Evolutionary conservation across 1,140 invertebrate genomes (phyloP).

Genomic region (Drosophila repleta): DNA sequence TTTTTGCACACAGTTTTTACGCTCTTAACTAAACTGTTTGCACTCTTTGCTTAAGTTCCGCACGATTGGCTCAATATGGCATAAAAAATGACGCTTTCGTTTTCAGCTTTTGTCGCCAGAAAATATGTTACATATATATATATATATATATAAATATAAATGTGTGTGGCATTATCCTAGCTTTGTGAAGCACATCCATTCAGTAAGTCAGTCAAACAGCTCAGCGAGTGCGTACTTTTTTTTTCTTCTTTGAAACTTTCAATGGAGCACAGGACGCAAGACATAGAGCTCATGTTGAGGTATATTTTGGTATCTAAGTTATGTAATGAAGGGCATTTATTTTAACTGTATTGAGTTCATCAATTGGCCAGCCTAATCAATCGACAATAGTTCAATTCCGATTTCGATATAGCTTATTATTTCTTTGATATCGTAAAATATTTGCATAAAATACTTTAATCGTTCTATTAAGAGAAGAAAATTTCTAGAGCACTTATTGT

Average conservation of each 20-base stretch:
- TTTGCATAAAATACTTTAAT: background rate
- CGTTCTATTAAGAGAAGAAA: background rate
- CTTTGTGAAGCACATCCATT: conserved; percentile 36
- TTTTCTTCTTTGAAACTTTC: conserved; percentile 37
- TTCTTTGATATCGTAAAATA: too few relatives aligned
- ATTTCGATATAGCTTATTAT: too few relatives aligned
- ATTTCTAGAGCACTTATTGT: conserved; percentile 9
- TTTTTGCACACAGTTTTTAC: conserved; percentile 9
- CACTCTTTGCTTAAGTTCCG: conserved; percentile 10
- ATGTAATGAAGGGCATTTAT: too few relatives aligned
- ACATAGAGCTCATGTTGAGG: conserved; percentile 5
- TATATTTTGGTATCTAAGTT: too few relatives aligned
- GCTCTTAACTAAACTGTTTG: conserved; percentile 10
- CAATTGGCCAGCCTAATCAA: background rate
- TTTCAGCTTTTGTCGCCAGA: conserved; percentile 62
- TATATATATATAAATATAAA: background rate
- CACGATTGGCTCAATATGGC: conserved; percentile 2
- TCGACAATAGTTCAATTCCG: background rate
- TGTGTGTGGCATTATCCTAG: conserved; percentile 54
- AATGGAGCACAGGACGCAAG: conserved; percentile 13
- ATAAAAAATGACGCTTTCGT: conserved; percentile 61
- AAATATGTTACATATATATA: conserved; percentile 30
- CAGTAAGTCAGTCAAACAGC: conserved; percentile 21
- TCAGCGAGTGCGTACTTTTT: background rate
- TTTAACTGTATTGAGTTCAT: background rate